phyloP scores from a whole-genome alignment of 2,113 vertebrate genomes.

The Antigone vipio region DNA sequence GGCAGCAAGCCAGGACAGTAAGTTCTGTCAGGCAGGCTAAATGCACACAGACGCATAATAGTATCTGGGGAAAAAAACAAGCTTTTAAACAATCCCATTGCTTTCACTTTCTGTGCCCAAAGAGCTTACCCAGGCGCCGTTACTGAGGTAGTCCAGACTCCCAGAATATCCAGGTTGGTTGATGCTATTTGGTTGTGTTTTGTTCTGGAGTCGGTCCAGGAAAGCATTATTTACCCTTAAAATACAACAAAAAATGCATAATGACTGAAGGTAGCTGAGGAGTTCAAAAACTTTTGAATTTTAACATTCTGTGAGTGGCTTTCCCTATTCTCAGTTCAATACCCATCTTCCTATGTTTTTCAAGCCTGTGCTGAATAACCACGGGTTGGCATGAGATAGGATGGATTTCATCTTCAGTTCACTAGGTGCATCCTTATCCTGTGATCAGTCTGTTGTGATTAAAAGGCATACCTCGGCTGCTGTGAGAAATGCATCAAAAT shows the following conservation, averaged over 20 bases:
- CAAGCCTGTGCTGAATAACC: background rate
- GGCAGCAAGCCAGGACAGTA: background rate
- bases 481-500: background rate
- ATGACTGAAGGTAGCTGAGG: conserved; percentile 4
- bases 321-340: background rate
- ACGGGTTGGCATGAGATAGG: background rate
- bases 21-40: conserved; percentile 22
- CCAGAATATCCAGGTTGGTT: background rate
- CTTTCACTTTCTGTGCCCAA: conserved; percentile 20
- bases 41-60: background rate
- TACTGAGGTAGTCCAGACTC: conserved; percentile 14
- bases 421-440: background rate
- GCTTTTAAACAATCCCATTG: background rate
- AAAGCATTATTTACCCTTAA: conserved; percentile 85
- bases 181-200: background rate
- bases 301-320: background rate
- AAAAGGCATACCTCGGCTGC: background rate
- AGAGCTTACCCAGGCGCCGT: conserved; percentile 45
- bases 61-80: background rate
- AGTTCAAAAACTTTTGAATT: conserved; percentile 12
- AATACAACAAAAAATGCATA: conserved; percentile 35
- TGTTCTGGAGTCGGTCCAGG: conserved; percentile 77
- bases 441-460: background rate
- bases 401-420: background rate
- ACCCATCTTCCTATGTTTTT: background rate